Base-by-base conservation (phyloP, 2,797 vertebrate genomes). In the Gymnoscopelus braueri region DNA sequence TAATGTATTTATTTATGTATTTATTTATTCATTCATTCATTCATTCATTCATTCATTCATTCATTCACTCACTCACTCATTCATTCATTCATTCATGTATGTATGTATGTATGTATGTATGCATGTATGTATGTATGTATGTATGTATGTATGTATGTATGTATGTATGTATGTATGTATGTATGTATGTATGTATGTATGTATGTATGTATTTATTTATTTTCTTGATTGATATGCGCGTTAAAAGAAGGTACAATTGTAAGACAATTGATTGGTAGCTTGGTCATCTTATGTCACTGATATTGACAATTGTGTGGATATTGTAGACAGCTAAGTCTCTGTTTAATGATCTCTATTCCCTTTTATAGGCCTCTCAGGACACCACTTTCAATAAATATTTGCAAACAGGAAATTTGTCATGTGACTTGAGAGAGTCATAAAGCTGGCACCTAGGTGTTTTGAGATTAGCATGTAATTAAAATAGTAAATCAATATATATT, bases 401-500 rank as follows among this genome's bases (percentile, higher is more conserved):
- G 86, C 87, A 89, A 89, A 88, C 81, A 90, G 88, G 85, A 92
- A 92, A 93, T 94, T 86, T 92, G 85, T 83, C 71, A 63, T 72
- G 65, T 67, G 79, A 88, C 89, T 90, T 89, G 69, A 87, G 92
- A 91, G 91, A 92, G 89, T 84, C 73, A 86, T 93, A 90, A 94
- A 74, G 78, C 14, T 47, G 75, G 75, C 84, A 89, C 89, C 87
- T 88, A 77, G 88, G 89, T 90, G 89, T 84, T 91, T 92, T 92
- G 87, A 92, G 91, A 93, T 92, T 91, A 93, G 88, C 84, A 83
- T 90, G 86, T 91, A 91, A 93, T 93, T 92, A 93, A 92, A 91
- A 92, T 87, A 77, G 79, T 88, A 91, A 93, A 93, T 92, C 90
- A 90, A 91, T 93, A 92, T 93, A 89, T 93, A 93, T 91, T 88